These are phyloP conservation scores for Lottia gigantea DNA, from an alignment of 2,888 invertebrate genomes.

Conservation along the genomic window DNA sequence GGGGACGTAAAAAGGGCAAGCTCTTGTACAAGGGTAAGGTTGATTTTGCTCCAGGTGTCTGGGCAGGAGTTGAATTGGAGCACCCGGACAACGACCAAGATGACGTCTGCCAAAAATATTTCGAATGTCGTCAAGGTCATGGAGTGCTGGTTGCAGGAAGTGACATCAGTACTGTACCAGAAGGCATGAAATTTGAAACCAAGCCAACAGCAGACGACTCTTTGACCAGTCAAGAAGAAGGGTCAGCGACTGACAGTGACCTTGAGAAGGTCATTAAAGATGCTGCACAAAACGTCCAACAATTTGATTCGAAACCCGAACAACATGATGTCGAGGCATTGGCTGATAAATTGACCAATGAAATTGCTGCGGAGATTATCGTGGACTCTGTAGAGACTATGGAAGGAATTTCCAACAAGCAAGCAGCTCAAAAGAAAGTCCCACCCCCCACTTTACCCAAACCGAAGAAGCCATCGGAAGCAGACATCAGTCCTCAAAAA, in stretches of 20 bases:
- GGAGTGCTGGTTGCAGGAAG: constrained; percentile 55
- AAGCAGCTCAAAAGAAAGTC: constrained; percentile 31
- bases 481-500: constrained; percentile 13
- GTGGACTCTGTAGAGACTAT: constrained; percentile 46
- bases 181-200: constrained; percentile 7
- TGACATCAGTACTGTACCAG: constrained; percentile 33
- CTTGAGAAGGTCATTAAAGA: constrained; percentile 34
- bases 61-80: constrained; percentile 61
- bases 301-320: constrained; percentile 22
- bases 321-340: constrained; percentile 21
- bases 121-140: constrained; percentile 46
- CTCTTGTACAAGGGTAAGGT: constrained; percentile 57
- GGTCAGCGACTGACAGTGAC: constrained; percentile 35
- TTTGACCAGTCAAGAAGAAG: constrained; percentile 27
- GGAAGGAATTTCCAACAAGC: constrained; percentile 40
- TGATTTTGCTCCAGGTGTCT: constrained; percentile 56
- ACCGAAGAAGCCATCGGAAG: constrained; percentile 29
- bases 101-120: constrained; percentile 51
- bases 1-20: constrained; percentile 42
- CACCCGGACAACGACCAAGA: constrained; percentile 49
- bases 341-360: constrained; percentile 54
- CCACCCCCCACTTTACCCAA: constrained; percentile 44
- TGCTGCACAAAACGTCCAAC: constrained; percentile 29
- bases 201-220: constrained; percentile 22
- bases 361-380: constrained; percentile 47